Conservation (phyloP, 2,797 vertebrate genomes). For the Eospalax fontanierii region DNA sequence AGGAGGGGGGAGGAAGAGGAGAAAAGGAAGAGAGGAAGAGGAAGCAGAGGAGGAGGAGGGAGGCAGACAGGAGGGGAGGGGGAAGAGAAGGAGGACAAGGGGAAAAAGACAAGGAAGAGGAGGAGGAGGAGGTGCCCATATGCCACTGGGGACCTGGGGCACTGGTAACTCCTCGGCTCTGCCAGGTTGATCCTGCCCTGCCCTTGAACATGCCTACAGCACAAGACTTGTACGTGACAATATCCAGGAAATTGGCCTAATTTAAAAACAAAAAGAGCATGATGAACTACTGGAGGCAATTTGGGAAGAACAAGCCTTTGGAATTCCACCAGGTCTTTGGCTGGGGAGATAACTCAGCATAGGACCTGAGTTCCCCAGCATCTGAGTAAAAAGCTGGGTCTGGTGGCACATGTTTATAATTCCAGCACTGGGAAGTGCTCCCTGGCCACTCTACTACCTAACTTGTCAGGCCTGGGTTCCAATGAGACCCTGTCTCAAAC, state of each 20-base stretch:
- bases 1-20: too few species aligned
- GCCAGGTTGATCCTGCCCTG: neutral
- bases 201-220: neutral
- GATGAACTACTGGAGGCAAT: neutral
- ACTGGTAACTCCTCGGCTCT: neutral
- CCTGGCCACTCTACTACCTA: neutral
- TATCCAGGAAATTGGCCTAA: neutral
- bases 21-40: too few species aligned
- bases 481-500: neutral
- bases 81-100: neutral
- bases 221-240: neutral
- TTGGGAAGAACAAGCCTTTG: neutral
- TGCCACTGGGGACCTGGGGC: neutral
- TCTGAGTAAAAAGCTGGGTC: neutral
- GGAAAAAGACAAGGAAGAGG: neutral
- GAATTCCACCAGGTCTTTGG: neutral
- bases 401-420: neutral
- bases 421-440: neutral
- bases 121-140: neutral
- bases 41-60: too few species aligned
- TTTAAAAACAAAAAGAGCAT: neutral
- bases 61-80: fast-evolving
- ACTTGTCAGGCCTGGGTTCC: neutral
- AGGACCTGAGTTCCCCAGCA: neutral
- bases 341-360: neutral